A percentile compares a stretch with the other conserved stretches of the same genome.
These are phyloP conservation scores for Tenodera sinensis DNA, from an alignment of 2,888 invertebrate species.

Conservation along the genomic window DNA sequence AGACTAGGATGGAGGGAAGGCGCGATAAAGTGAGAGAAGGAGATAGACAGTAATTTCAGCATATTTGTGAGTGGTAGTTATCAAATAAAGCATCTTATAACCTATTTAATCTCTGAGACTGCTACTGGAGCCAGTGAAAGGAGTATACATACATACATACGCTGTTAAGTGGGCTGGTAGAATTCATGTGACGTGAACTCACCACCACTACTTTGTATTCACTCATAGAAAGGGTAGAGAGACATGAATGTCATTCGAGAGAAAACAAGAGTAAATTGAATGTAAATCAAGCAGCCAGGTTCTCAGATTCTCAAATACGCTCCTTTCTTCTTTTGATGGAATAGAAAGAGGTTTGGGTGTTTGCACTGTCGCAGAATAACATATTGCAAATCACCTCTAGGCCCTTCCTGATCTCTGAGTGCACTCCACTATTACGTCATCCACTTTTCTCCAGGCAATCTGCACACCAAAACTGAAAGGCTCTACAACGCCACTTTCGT, in stretches of 20 bases:
- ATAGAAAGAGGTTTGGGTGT: not conserved
- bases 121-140: too few relatives aligned
- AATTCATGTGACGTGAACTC: too few relatives aligned
- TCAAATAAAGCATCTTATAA: too few relatives aligned
- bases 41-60: too few relatives aligned
- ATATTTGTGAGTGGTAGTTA: too few relatives aligned
- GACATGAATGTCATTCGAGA: not conserved
- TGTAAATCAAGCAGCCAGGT: not conserved
- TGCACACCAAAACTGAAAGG: not conserved
- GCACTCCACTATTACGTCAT: not conserved
- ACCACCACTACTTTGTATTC: not conserved
- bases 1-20: too few relatives aligned
- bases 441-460: not conserved
- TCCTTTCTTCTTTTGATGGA: not conserved
- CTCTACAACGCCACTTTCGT: not conserved
- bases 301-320: not conserved
- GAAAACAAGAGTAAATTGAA: not conserved
- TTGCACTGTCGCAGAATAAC: not conserved
- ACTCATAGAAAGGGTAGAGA: not conserved
- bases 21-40: too few relatives aligned
- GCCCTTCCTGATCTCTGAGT: not conserved
- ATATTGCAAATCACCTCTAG: not conserved
- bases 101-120: too few relatives aligned
- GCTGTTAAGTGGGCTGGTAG: too few relatives aligned
- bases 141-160: too few relatives aligned